These are phyloP conservation scores for Hiodon alosoides DNA, from an alignment of 2,113 vertebrate genomes.

Conservation along the genomic window DNA sequence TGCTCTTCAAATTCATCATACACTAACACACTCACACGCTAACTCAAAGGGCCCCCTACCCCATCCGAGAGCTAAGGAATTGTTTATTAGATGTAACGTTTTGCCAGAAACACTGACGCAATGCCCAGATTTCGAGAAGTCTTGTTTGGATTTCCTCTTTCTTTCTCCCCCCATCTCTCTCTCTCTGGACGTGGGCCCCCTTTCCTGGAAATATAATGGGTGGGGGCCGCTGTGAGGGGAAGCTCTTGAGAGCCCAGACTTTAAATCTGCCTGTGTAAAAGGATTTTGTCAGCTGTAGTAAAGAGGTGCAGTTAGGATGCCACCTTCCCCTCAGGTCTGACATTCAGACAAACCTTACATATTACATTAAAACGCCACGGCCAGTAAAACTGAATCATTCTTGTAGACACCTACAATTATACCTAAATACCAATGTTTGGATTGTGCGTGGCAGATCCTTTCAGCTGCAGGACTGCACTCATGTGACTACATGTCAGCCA, in stretches of 20 bases:
- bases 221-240: conserved; percentile 1
- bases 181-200: conserved; percentile 13
- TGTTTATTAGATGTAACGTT: conserved; percentile 2
- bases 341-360: background rate
- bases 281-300: background rate
- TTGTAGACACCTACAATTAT: too few relatives aligned
- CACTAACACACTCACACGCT: background rate
- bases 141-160: conserved; percentile 6
- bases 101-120: conserved; percentile 5
- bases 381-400: too few relatives aligned
- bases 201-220: conserved; percentile 17
- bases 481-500: too few relatives aligned
- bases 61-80: background rate
- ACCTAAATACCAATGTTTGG: too few relatives aligned
- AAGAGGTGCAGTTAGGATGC: background rate
- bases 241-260: background rate
- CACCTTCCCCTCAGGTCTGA: background rate
- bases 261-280: conserved; percentile 1
- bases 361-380: too few relatives aligned
- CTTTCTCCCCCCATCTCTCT: background rate
- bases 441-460: too few relatives aligned
- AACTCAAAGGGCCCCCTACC: background rate
- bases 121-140: conserved; percentile 1
- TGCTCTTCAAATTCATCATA: background rate
- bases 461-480: too few relatives aligned